Evolutionary conservation across 2,113 vertebrate genomes (phyloP), one percentile per base, ranked within the genome.

Genomic region (Motacilla tschutschensis): DNA sequence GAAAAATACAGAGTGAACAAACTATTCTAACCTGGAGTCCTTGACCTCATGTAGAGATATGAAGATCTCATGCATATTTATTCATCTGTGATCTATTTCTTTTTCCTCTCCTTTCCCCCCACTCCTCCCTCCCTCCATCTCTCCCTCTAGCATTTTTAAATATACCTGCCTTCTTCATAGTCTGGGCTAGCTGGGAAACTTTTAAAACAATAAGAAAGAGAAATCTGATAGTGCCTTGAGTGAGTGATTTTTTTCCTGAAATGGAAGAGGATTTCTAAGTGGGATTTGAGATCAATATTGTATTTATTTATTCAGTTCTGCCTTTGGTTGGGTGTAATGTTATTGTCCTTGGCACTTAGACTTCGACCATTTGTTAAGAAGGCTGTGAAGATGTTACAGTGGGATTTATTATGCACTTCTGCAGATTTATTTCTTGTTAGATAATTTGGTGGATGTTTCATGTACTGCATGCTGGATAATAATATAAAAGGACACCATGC

Each of bases 381-480:
- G 51, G 38, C 36, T 80, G 28, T 91, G 76, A 85, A 87, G 38
- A 60, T 40, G 53, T 67, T 80, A 60, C 62, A 75, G 57, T 53
- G 41, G 46, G 50, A 94, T 94, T 93, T 91, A 89, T 91, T 78
- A 85, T 53, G 18, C 62, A 67, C 29, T 93, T 93, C 47, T 85
- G 44, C 38, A 74, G 79, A 89, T 93, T 92, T 93, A 89, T 92
- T 85, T 92, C 47, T 79, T 80, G 40, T 83, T 89, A 85, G 91
- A 74, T 83, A 90, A 93, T 85, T 85, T 65, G 28, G 64, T 92
- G 53, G 53, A 74, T 67, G 46, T 80, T 91, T 91, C 91, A 78
- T 48, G 53, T 67, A 66, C 75, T 84, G 44, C 47, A 33, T 44
- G 20, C 65, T 85, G 53, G 72, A 90, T 87, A 87, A 89, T 71